Base-by-base conservation (phyloP, 2,113 vertebrate genomes). In the Pteruthius melanotis region DNA sequence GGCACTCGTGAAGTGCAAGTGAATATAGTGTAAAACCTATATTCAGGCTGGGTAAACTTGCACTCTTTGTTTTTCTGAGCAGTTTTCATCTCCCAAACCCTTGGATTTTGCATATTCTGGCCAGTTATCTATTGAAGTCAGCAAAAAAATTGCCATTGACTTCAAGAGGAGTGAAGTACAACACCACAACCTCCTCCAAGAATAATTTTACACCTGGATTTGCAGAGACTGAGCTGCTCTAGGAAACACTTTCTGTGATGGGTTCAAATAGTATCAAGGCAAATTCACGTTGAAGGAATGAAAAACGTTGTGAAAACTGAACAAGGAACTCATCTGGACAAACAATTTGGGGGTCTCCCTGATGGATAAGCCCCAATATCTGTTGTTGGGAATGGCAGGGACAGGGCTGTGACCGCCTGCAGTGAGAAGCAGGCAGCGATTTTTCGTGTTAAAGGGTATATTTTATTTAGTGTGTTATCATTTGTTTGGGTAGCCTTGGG, bases 1-100 rank as follows among this genome's bases (percentile, higher is more conserved):
- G 57, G 10, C 1, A 3, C 9, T 86, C 5, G 17, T 45, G 21
- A 8, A 30, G 2, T 26, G 4, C 10, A 16, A 2, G 13, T 37
- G 27, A 15, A 15, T 53, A 18, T 7, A 11, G 7, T 33, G 22
- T 6, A 11, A 78, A 89, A 44, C 35, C 23, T 27, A 1, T 9
- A 56, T 19, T 31, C 26, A 40, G 23, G 11, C 13, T 52, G 15
- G 2, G 15, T 40, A 64, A 42, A 4, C 14, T 49, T 77, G 17
- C 61, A 47, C 31, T 71, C 7, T 42, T 5, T 35, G 5, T 9
- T 78, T 59, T 77, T 60, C 33, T 47, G 24, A 64, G 6, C 28
- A 30, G 6, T 49, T 87, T 93, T 83, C 0, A 6, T 53, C 19
- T 65, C 57, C 14, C 45, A 11, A 21, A 26, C 44, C 45, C 35